Evolutionary conservation across 64 coral and sea anemone species (phyloP).

Genomic region (Anthopleura sola): DNA sequence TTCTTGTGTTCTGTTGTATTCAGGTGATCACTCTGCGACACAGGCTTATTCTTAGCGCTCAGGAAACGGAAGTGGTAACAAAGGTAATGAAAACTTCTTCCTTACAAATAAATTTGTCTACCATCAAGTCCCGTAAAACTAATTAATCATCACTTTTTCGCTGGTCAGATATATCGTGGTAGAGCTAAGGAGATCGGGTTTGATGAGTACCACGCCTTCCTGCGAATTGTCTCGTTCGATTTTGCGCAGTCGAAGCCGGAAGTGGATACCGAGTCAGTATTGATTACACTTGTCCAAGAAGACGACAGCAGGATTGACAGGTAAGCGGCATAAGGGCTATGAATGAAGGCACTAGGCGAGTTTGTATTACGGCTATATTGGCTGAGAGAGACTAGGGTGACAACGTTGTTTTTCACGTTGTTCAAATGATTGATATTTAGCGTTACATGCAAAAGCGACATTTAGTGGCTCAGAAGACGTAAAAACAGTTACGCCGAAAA

Average conservation of each 20-base stretch:
- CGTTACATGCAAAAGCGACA: no score
- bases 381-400: no score
- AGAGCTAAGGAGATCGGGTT: slow-evolving; percentile 87
- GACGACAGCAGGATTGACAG: slow-evolving; percentile 97
- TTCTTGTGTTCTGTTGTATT: background rate
- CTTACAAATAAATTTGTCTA: background rate
- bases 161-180: slow-evolving; percentile 57
- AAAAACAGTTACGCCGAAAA: no score
- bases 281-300: slow-evolving; percentile 65
- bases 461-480: no score
- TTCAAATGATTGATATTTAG: no score
- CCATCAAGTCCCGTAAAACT: background rate
- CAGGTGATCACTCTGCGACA: slow-evolving; percentile 91
- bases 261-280: slow-evolving; percentile 62
- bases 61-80: slow-evolving; percentile 86
- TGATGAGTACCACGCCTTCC: slow-evolving; percentile 90
- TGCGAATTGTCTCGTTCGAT: slow-evolving; percentile 90
- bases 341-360: no score
- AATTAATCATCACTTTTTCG: background rate
- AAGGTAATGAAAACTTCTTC: slow-evolving; percentile 52
- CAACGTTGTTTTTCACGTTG: no score
- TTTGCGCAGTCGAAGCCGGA: slow-evolving; percentile 89
- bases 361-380: no score
- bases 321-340: slow-evolving; percentile 15
- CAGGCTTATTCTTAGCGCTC: slow-evolving; percentile 76